Evolutionary conservation across 2,113 vertebrate genomes (phyloP), one percentile per base, ranked within the genome.

Genomic region (Puntigrus tetrazona): DNA sequence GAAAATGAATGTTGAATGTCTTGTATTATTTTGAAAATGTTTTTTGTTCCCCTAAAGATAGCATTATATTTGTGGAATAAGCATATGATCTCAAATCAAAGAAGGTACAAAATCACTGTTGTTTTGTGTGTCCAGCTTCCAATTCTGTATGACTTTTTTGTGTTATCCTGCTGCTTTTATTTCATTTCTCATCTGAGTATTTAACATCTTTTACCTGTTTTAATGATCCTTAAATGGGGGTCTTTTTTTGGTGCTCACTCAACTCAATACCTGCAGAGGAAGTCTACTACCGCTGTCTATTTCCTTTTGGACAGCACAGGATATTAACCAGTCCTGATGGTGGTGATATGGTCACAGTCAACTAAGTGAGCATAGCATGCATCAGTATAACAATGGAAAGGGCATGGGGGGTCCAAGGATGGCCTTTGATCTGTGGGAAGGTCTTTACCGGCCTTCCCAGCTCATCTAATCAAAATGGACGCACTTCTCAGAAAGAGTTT

Each of bases 401-500:
- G 86, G 82, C 85, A 91, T 47, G 34, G 79, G 85, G 82, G 91
- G 91, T n/a, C 92, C 88, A 91, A 52, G 84, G 93, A 88, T 89
- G 85, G 85, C 70, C 86, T 94, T 92, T 94, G 91, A 94, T 93
- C 89, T 88, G 81, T 69, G 57, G 70, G 52, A 86, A 34, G 88
- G 90, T 78, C 61, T 79, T 70, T 86, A 29, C 59, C 1, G 6
- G 88, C 45, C 84, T 86, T 89, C 83, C 81, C 65, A 14, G 76
- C 88, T 88, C 75, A 81, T 87, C 87, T 90, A 90, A 88, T 92
- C 83, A 86, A 85, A 82, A 85, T 82, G 85, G 88, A 88, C 84
- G 84, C 86, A 89, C 82, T 92, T 92, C 86, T 90, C 87, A 85
- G 91, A 94, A 86, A 92, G 90, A 88, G 67, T 74, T 86, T 86